A percentile compares a stretch with the other conserved stretches of the same genome.
These are phyloP conservation scores for Ceyx melanurus DNA, from an alignment of 2,113 vertebrate genomes.

Conservation along the genomic window DNA sequence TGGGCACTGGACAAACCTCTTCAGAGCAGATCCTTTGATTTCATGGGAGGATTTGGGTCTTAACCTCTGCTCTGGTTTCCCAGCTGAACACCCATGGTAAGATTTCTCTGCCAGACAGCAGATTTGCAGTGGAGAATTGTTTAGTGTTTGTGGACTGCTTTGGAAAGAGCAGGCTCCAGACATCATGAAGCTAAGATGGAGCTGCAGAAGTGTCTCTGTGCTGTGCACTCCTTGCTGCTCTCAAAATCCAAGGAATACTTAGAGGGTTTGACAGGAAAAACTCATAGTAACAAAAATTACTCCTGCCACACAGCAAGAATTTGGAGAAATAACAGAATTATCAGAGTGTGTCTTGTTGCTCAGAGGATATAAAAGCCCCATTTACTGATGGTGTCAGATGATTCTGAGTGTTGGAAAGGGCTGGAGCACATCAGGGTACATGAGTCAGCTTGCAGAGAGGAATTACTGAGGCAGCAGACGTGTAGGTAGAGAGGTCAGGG, in stretches of 20 bases:
- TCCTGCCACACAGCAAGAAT: background rate
- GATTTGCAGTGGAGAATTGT: constrained; percentile 39
- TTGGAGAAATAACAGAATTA: background rate
- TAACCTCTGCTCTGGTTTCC: constrained; percentile 34
- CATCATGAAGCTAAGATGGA: constrained; percentile 38
- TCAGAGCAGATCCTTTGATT: background rate
- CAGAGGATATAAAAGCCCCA: background rate
- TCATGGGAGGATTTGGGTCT: constrained; percentile 2
- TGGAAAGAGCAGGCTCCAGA: constrained; percentile 27
- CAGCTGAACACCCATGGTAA: constrained; percentile 20
- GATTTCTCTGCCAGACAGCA: constrained; percentile 48
- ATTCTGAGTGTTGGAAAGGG: background rate
- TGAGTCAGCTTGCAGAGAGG: background rate
- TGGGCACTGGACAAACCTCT: background rate
- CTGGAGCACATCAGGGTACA: background rate
- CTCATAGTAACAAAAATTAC: background rate
- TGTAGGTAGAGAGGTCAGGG: background rate
- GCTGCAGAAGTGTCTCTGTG: background rate
- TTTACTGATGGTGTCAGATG: constrained; percentile 5
- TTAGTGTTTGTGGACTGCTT: constrained; percentile 42
- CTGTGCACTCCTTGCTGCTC: background rate
- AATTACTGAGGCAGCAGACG: background rate
- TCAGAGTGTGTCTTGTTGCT: background rate
- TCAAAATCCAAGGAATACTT: background rate
- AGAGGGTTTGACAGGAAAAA: background rate